phyloP scores from a whole-genome alignment of 2,113 vertebrate species.

The Stercorarius parasiticus region DNA sequence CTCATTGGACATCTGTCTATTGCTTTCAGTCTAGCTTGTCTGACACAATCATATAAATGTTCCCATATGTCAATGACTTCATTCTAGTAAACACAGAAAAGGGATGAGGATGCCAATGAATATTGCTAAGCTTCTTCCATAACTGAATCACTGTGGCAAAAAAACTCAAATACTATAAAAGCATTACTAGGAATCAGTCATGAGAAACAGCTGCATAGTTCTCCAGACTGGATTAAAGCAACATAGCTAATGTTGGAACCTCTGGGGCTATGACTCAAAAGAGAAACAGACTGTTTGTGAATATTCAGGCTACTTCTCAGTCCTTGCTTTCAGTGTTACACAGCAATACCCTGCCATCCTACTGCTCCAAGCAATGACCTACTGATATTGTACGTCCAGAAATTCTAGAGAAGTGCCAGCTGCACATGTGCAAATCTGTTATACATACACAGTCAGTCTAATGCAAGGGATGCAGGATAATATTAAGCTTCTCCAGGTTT shows the following conservation, averaged over 20 bases:
- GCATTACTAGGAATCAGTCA: conserved; percentile 30
- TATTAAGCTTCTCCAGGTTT: not conserved
- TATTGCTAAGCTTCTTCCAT: conserved; percentile 39
- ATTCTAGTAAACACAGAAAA: conserved; percentile 36
- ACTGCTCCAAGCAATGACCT: not conserved
- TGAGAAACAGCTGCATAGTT: conserved; percentile 44
- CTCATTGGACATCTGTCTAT: not conserved
- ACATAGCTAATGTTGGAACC: not conserved
- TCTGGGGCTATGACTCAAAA: conserved; percentile 31
- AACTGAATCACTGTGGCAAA: conserved; percentile 31
- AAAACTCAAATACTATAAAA: conserved; percentile 28
- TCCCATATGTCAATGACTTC: conserved; percentile 63
- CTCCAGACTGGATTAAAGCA: not conserved
- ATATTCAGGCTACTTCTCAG: not conserved
- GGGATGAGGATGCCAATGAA: conserved; percentile 1
- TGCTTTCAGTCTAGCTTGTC: conserved; percentile 31
- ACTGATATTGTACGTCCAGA: not conserved
- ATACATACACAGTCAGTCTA: not conserved
- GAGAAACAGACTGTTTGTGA: conserved; percentile 4
- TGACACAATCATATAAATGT: not conserved
- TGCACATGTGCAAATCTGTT: not conserved
- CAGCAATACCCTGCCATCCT: not conserved
- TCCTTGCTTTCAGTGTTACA: not conserved
- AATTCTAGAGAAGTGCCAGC: not conserved
- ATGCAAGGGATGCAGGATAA: not conserved